phyloP scores from a whole-genome alignment of 2,888 invertebrate genomes.

The Carpatolechia fugitivella region DNA sequence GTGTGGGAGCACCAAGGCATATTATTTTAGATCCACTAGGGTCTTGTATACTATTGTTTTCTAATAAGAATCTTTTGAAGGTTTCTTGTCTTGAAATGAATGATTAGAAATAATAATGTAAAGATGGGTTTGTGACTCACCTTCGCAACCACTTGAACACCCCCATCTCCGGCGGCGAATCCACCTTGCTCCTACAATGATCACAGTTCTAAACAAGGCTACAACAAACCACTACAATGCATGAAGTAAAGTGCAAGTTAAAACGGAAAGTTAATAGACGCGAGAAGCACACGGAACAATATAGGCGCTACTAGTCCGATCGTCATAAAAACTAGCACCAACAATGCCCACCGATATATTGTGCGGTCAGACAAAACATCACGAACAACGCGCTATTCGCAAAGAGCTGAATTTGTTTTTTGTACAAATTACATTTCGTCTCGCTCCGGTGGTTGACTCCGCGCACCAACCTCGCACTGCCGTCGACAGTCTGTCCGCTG shows the following conservation, averaged over 20 bases:
- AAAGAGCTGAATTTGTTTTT: conserved; percentile 77
- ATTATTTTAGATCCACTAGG: too few species aligned
- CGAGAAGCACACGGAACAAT: conserved; percentile 61
- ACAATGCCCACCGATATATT: conserved; percentile 75
- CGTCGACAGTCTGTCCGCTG: conserved; percentile 35
- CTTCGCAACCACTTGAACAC: conserved; percentile 76
- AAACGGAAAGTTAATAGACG: conserved; percentile 48
- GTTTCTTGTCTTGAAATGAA: background rate
- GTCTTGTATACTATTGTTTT: too few species aligned
- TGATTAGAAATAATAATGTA: background rate
- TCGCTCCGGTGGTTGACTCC: conserved; percentile 74
- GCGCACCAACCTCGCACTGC: conserved; percentile 35
- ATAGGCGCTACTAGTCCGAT: conserved; percentile 64
- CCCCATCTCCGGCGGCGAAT: conserved; percentile 65
- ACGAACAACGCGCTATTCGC: conserved; percentile 72
- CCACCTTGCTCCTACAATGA: conserved; percentile 51
- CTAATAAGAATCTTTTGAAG: too few species aligned
- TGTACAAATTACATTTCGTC: conserved; percentile 78
- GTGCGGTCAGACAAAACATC: conserved; percentile 78
- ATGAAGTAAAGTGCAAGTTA: conserved; percentile 32
- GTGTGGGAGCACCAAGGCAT: too few species aligned
- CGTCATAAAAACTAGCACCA: conserved; percentile 67
- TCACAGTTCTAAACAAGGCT: conserved; percentile 31
- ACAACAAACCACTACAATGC: conserved; percentile 29
- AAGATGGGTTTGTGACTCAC: conserved; percentile 47